Evolutionary conservation across 2,113 vertebrate genomes (phyloP).

Genomic region (Alexandromys fortis): DNA sequence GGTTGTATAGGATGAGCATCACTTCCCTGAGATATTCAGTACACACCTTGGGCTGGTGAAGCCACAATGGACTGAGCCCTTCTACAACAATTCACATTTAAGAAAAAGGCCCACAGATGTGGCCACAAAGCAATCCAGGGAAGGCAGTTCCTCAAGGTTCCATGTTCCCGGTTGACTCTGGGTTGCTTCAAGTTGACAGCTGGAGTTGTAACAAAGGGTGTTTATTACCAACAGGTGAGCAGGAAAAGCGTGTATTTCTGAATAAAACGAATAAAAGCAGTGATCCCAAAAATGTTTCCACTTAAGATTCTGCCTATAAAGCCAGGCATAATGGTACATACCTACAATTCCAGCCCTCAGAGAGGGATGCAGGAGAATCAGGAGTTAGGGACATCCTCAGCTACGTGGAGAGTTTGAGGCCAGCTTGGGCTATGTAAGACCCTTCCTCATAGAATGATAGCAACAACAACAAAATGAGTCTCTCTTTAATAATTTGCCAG

Average conservation of each 20-base stretch:
- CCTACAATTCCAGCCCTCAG: background rate
- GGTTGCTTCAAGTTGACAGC: background rate
- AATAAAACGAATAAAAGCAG: slow-evolving; percentile 56
- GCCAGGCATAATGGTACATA: no score
- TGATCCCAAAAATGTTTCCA: slow-evolving; percentile 29
- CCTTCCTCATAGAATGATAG: background rate
- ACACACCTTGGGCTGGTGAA: background rate
- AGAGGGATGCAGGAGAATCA: background rate
- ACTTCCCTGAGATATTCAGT: background rate
- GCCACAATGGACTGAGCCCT: no score
- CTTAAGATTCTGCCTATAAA: background rate
- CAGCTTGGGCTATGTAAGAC: background rate
- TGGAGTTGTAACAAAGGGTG: background rate
- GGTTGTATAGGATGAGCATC: no score
- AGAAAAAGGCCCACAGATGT: background rate
- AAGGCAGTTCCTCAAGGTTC: background rate
- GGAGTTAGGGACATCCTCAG: background rate
- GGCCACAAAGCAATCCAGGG: background rate
- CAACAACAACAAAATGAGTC: background rate
- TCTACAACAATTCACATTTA: background rate
- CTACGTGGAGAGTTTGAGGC: background rate
- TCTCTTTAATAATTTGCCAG: slow-evolving; percentile 66
- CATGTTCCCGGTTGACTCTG: background rate
- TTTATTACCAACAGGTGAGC: slow-evolving; percentile 47
- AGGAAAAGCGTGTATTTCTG: background rate